phyloP scores from a whole-genome alignment of 23 tunicate species.

The Ciona savignyi region DNA sequence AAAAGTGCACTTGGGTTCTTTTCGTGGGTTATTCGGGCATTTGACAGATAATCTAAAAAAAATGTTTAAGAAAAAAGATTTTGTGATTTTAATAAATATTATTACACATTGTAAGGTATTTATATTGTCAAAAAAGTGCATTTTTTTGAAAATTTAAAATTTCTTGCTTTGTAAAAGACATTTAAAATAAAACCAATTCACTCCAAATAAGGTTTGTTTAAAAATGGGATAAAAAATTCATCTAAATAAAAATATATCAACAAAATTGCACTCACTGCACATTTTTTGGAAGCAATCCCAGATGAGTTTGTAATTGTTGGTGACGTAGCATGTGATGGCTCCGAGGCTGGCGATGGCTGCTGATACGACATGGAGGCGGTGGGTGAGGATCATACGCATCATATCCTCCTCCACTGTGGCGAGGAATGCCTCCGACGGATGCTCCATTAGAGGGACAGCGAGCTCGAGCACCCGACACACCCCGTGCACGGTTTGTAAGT shows the following conservation, averaged over 20 bases:
- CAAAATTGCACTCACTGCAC: slow-evolving; percentile 75
- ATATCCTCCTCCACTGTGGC: slow-evolving; percentile 76
- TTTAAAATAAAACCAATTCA: too few species aligned
- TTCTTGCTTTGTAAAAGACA: too few species aligned
- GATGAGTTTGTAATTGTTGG: slow-evolving; percentile 74
- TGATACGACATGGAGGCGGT: slow-evolving; percentile 47
- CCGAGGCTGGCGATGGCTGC: slow-evolving; percentile 90
- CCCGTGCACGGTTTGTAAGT: slow-evolving; percentile 55
- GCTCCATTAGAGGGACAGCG: slow-evolving; percentile 91
- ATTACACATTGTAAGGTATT: too few species aligned
- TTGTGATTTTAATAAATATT: neutral
- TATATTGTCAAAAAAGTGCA: too few species aligned
- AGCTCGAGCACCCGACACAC: slow-evolving; percentile 72
- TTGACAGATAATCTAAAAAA: slow-evolving; percentile 28
- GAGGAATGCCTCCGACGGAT: slow-evolving; percentile 81
- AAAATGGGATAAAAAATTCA: too few species aligned
- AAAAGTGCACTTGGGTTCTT: slow-evolving; percentile 14
- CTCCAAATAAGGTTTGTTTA: too few species aligned
- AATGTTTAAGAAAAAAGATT: neutral
- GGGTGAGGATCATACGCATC: slow-evolving; percentile 83
- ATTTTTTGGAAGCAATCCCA: slow-evolving; percentile 92
- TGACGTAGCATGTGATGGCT: slow-evolving; percentile 60
- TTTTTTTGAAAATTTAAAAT: too few species aligned
- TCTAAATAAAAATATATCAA: too few species aligned
- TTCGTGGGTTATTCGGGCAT: slow-evolving; percentile 19